These are phyloP conservation scores for Polyploca ridens DNA, from an alignment of 2,888 invertebrate genomes.

Conservation along the genomic window DNA sequence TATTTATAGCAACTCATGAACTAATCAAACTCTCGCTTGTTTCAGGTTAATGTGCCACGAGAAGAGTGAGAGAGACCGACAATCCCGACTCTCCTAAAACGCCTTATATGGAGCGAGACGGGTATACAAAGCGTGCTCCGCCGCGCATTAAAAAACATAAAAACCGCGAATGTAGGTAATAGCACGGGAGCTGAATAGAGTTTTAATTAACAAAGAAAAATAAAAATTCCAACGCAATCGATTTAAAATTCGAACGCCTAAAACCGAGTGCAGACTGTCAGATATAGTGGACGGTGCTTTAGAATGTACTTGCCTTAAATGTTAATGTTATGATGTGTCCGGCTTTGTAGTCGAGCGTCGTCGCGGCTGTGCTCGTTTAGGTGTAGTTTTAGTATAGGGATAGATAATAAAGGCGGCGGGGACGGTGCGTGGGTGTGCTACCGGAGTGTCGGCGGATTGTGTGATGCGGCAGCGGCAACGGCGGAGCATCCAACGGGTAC, in stretches of 20 bases:
- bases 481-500: slow-evolving; percentile 50
- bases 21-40: slow-evolving; percentile 63
- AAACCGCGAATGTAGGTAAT: slow-evolving; percentile 74
- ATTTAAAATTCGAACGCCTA: slow-evolving; percentile 55
- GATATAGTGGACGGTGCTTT: slow-evolving; percentile 54
- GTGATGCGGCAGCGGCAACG: slow-evolving; percentile 74
- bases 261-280: slow-evolving; percentile 51
- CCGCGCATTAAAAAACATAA: slow-evolving; percentile 68
- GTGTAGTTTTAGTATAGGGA: slow-evolving; percentile 16
- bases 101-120: slow-evolving; percentile 81
- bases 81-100: slow-evolving; percentile 59
- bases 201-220: slow-evolving; percentile 28
- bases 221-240: slow-evolving; percentile 41
- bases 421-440: slow-evolving; percentile 52
- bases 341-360: slow-evolving; percentile 42
- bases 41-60: slow-evolving; percentile 67
- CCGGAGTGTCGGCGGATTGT: slow-evolving; percentile 46
- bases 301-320: slow-evolving; percentile 62
- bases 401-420: slow-evolving; percentile 44
- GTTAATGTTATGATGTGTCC: slow-evolving; percentile 42
- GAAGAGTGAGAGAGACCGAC: slow-evolving; percentile 63
- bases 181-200: slow-evolving; percentile 45
- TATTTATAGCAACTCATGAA: slow-evolving; percentile 21
- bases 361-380: slow-evolving; percentile 42
- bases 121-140: slow-evolving; percentile 70